Evolutionary conservation across 2,113 vertebrate species (phyloP).

Genomic region (Nothoprocta pentlandii): DNA sequence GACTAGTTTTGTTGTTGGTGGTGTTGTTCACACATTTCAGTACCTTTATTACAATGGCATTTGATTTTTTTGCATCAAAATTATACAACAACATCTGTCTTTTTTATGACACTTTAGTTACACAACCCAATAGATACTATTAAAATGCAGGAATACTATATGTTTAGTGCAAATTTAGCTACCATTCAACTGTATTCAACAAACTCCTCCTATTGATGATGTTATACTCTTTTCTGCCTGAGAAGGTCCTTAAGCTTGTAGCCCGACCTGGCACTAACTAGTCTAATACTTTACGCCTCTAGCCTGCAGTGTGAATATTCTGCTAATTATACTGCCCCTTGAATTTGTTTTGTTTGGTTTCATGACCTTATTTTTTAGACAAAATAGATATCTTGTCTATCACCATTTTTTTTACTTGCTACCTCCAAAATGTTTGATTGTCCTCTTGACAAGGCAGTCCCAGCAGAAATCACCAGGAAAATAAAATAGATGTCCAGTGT

Average conservation of each 20-base stretch:
- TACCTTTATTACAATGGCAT: no score
- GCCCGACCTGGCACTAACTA: not conserved
- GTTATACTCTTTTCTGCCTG: not conserved
- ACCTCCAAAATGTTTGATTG: not conserved
- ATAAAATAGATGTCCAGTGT: not conserved
- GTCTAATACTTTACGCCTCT: not conserved
- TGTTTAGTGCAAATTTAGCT: not conserved
- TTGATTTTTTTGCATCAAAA: not conserved
- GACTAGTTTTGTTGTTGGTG: no score
- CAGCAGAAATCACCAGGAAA: not conserved
- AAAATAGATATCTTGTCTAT: not conserved
- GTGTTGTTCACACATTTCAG: no score
- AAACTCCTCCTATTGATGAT: not conserved
- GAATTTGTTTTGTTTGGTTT: accelerated
- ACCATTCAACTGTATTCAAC: not conserved
- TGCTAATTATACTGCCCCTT: accelerated
- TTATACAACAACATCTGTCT: not conserved
- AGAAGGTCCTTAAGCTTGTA: not conserved
- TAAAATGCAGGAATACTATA: not conserved
- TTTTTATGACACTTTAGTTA: not conserved
- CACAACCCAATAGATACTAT: not conserved
- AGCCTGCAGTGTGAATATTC: not conserved
- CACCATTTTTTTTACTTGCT: not conserved
- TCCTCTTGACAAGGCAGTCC: not conserved
- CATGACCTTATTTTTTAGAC: not conserved